Conservation (phyloP, 2,888 invertebrate species). For the Silvanus unidentatus region DNA sequence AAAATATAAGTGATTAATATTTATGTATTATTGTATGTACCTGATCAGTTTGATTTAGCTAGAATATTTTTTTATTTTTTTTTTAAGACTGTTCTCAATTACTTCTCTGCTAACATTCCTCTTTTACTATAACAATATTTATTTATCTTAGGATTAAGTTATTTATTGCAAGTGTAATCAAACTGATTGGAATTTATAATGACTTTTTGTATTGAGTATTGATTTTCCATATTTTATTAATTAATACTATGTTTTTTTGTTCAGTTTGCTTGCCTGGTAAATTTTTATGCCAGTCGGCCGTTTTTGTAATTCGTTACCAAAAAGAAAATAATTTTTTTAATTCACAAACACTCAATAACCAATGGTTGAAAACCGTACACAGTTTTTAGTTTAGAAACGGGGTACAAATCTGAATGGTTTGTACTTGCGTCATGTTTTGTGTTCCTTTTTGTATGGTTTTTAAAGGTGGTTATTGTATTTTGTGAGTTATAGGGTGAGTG, state of each 20-base stretch:
- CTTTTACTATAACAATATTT: conserved; percentile 8
- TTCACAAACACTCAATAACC: not conserved
- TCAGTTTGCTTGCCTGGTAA: conserved; percentile 42
- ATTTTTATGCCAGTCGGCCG: conserved; percentile 38
- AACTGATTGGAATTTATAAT: conserved; percentile 34
- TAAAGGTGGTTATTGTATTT: conserved; percentile 3
- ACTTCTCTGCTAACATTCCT: conserved; percentile 4
- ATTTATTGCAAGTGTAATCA: conserved; percentile 20
- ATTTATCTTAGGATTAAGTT: conserved; percentile 18
- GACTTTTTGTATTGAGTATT: too few species aligned
- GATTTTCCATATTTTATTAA: too few species aligned
- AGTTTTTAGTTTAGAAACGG: too few species aligned
- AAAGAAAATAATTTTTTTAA: conserved; percentile 20
- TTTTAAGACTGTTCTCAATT: not conserved
- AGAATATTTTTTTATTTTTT: not conserved
- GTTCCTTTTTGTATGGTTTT: conserved; percentile 7
- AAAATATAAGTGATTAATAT: too few species aligned
- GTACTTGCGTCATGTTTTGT: not conserved
- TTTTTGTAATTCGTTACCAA: conserved; percentile 40
- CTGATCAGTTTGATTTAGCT: conserved; percentile 37
- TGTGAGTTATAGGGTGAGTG: conserved; percentile 35
- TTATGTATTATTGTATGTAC: conserved; percentile 26
- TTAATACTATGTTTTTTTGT: conserved; percentile 23
- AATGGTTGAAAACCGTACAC: too few species aligned
- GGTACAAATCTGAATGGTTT: too few species aligned